phyloP scores from a whole-genome alignment of 2,888 invertebrate genomes.

The Acanthoscelides obtectus region DNA sequence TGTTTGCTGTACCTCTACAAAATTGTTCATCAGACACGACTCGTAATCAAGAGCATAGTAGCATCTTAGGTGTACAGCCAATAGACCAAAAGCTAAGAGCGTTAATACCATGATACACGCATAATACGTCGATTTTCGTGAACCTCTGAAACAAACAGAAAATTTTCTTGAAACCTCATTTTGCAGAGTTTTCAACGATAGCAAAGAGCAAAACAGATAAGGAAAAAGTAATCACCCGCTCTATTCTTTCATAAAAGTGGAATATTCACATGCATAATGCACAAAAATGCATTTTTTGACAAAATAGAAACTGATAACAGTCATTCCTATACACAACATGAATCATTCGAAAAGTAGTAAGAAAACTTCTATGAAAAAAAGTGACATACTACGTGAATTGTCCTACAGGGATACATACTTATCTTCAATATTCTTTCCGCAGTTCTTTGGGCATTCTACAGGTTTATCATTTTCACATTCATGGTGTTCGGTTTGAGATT shows the following conservation, averaged over 20 bases:
- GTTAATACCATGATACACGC: background rate
- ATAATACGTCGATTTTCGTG: background rate
- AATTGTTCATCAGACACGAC: constrained; percentile 25
- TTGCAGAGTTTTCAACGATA: too few relatives aligned
- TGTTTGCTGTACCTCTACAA: constrained; percentile 19
- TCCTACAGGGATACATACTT: background rate
- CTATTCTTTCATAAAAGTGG: too few relatives aligned
- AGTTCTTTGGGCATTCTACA: background rate
- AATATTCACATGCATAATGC: too few relatives aligned
- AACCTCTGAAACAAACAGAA: background rate
- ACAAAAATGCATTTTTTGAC: too few relatives aligned
- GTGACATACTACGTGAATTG: too few relatives aligned
- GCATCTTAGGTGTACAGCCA: background rate
- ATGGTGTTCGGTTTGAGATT: background rate
- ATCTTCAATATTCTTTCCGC: background rate
- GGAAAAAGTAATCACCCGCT: too few relatives aligned
- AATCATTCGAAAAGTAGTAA: too few relatives aligned
- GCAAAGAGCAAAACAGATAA: too few relatives aligned
- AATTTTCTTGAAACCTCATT: too few relatives aligned
- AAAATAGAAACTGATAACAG: too few relatives aligned
- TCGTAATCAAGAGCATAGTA: constrained; percentile 11
- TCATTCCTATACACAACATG: too few relatives aligned
- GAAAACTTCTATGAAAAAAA: too few relatives aligned
- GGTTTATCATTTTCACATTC: background rate
- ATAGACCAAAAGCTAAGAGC: background rate